Base-by-base conservation (phyloP, 2,888 invertebrate genomes). In the Nemurella pictetii region DNA sequence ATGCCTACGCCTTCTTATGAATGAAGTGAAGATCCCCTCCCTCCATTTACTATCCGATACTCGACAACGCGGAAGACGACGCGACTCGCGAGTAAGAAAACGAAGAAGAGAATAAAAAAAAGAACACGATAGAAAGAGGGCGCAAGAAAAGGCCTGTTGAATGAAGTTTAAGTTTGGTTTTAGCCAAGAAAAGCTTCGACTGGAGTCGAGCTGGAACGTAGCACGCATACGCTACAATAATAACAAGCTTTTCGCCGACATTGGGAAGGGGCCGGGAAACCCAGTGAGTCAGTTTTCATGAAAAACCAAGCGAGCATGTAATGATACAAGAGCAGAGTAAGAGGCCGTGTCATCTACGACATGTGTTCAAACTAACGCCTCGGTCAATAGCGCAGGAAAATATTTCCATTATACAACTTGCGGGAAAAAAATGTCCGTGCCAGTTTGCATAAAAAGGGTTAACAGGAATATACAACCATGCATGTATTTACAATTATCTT, bases 81-180 rank as follows among this genome's bases (percentile, higher is more conserved):
- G 81, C n/a, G n/a, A n/a, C n/a, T n/a, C n/a, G n/a, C n/a, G 29
- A 81, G 85, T 72, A 83, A 75, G 75, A 85, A 80, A 85, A 83
- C 80, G 80, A 35, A 29, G 83, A 81, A 85, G 83, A 83, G 78
- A 80, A 80, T 74, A 55, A 78, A 80, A 80, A 30, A 28, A 82
- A 28, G 72, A 80, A 80, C 77, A 83, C 32, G 55, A 83, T 36
- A 75, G 82, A 75, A 28, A 84, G 25, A 78, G 32, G 55, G 75
- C 82, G 78, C 82, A 74, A 80, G 85, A 85, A 80, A 74, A 80
- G 83, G 72, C 83, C 84, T 84, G 85, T 84, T 85, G 85, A 85
- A 85, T 85, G 85, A 73, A 80, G 83, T 77, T 80, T 80, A 77
- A 74, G 84, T 78, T 81, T 72, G 82, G 72, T 29, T 72, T n/a